These are phyloP conservation scores for Tetranychus cinnabarinus DNA, from an alignment of 1,140 invertebrate species.

Conservation along the genomic window DNA sequence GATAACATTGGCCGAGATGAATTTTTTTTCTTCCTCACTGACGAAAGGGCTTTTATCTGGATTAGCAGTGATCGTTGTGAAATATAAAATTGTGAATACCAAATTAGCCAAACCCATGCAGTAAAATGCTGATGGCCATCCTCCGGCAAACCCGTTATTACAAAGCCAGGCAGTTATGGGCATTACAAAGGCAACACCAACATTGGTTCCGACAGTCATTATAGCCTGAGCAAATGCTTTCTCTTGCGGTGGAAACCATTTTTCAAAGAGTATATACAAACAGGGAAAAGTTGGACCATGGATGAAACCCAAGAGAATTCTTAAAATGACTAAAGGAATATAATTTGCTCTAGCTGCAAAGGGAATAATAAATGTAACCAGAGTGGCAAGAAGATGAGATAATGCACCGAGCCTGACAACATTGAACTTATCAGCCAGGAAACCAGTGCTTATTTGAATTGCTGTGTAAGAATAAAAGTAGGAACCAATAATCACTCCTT, in stretches of 20 bases:
- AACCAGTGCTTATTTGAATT: slow-evolving; percentile 53
- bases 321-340: not conserved
- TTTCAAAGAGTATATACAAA: not conserved
- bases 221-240: too few relatives aligned
- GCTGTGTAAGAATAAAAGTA: slow-evolving; percentile 69
- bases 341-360: not conserved
- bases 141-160: too few relatives aligned
- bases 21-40: too few relatives aligned
- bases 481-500: slow-evolving; percentile 39
- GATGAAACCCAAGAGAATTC: not conserved
- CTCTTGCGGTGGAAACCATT: not conserved
- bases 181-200: too few relatives aligned
- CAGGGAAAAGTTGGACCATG: not conserved
- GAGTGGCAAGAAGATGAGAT: not conserved
- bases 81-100: too few relatives aligned
- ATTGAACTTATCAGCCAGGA: slow-evolving; percentile 37
- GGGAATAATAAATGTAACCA: not conserved
- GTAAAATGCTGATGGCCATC: too few relatives aligned
- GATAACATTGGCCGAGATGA: too few relatives aligned
- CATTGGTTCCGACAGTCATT: too few relatives aligned
- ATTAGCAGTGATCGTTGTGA: too few relatives aligned
- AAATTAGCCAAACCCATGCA: too few relatives aligned
- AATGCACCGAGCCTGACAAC: not conserved
- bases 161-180: too few relatives aligned
- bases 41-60: too few relatives aligned